Base-by-base conservation (phyloP, 2,888 invertebrate species). In the Amphipoea oculea region DNA sequence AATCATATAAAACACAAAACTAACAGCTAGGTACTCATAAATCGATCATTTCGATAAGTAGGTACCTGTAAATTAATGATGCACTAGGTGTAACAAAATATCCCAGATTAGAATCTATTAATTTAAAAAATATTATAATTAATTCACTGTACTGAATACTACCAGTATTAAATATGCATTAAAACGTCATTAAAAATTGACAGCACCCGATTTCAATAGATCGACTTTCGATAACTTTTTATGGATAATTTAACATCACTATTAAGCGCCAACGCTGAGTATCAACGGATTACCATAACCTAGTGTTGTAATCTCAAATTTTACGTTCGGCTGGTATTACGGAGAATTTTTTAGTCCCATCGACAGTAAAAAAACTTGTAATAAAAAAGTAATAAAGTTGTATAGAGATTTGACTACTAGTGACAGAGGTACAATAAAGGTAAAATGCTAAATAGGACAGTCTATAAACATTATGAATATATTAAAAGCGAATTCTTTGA, bases 231-330 rank as follows among this genome's bases (percentile, higher is more conserved):
- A 85, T 81, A 79, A 54, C 12, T 4, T 65, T 82, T 80, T 82
- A 82, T 86, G 78, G 82, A 79, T 62, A 70, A 71, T 65, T 73
- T 67, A 72, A 70, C 84, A 80, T 67, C 81, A 78, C 84, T 89
- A 79, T 73, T 45, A 69, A 78, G 72, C 73, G 62, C 45, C 74
- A 81, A 75, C 65, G 70, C 73, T 57, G 78, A 81, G 82, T 72
- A 69, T 68, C 78, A 73, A 78, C 79, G 79, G 81, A 88, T 89
- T 87, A 88, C 82, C 89, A 90, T 87, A 88, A 81, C 76, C 81
- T 82, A 85, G 83, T 85, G 85, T 83, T 87, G 89, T 88, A 88
- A 90, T 89, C 82, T 79, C 83, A 29, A 87, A 87, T 88, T 90
- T 89, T 81, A 87, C 80, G 78, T 86, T 85, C 80, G 73, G 74